phyloP scores from a whole-genome alignment of 2,113 vertebrate genomes.

The Okapia johnstoni region DNA sequence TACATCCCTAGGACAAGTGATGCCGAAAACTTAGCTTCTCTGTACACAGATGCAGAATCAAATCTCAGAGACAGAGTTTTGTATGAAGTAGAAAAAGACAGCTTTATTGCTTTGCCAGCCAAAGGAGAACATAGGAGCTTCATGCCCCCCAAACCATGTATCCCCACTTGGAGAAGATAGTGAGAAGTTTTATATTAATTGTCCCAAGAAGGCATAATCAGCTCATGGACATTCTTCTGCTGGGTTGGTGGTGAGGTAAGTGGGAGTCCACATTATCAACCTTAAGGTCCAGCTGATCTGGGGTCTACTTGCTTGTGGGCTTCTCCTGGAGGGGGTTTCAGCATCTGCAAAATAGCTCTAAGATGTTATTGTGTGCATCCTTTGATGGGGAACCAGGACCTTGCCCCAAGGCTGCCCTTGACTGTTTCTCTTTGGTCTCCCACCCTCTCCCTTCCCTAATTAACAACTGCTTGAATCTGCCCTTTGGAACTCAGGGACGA shows the following conservation, averaged over 20 bases:
- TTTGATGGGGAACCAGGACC: not conserved
- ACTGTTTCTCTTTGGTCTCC: too few species aligned
- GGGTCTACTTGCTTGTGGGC: not conserved
- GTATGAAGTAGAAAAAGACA: not conserved
- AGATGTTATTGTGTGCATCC: not conserved
- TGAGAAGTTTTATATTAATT: not conserved
- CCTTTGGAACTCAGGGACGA: not conserved
- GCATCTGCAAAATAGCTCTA: not conserved
- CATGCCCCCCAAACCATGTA: not conserved
- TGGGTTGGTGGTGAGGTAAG: not conserved
- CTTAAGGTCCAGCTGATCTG: not conserved
- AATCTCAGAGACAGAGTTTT: not conserved
- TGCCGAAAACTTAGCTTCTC: not conserved
- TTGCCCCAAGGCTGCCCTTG: not conserved
- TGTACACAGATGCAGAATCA: not conserved
- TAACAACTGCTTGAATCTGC: not conserved
- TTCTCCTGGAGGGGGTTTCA: not conserved
- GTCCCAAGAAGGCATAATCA: not conserved
- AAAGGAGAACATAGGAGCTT: not conserved
- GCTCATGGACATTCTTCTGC: not conserved
- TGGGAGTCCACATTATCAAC: not conserved
- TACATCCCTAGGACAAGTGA: not conserved
- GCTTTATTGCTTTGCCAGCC: not conserved
- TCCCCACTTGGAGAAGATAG: not conserved
- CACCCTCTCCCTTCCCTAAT: not conserved